Evolutionary conservation across 1,140 invertebrate genomes (phyloP), one percentile per base, ranked within the genome.

Genomic region (Eufriesea mexicana): DNA sequence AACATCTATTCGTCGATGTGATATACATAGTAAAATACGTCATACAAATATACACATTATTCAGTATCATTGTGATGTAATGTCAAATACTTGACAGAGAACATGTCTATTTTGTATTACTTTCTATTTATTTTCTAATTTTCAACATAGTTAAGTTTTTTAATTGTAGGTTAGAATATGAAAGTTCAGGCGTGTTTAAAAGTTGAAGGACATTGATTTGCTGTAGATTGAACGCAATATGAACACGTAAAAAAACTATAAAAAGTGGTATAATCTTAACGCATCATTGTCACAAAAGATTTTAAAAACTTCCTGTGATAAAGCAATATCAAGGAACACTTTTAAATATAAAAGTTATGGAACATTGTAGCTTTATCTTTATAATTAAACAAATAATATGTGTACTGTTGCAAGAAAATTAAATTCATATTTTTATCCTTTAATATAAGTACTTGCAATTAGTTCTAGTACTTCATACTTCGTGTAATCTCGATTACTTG

Each of bases 241-340:
- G 28, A 64, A 51, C 16, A 49, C 14, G 12, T 18, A 14, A 16
- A 47, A 68, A 45, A 25, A 45, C 16, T 16, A 5, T 5, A 68
- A 67, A 78, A 42, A 47, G 28, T 42, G 7, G 25, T n/a, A 62
- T 23, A 23, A n/a, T 57, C 42, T 54, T 18, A 23, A 25, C 5
- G 20, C 4, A 42, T 45, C 1, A 25, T 10, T 78, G 68, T 78
- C 64, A 9, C 9, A 2, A 18, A 25, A 57, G 28, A 61, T 57
- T 68, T 57, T 23, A 57, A 47, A 47, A 67, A 45, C 49, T 67
- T 66, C 49, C 28, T 67, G 73, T 25, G 75, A 67, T 77, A 77
- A 77, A 25, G 1, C 23, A 49, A 4, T 9, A 12, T 5, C 14
- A 18, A 64, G 20, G 55, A 5, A 10, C 49, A 55, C 16, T 54